These are phyloP conservation scores for Mohoua ochrocephala DNA, from an alignment of 2,113 vertebrate genomes.

Conservation along the genomic window DNA sequence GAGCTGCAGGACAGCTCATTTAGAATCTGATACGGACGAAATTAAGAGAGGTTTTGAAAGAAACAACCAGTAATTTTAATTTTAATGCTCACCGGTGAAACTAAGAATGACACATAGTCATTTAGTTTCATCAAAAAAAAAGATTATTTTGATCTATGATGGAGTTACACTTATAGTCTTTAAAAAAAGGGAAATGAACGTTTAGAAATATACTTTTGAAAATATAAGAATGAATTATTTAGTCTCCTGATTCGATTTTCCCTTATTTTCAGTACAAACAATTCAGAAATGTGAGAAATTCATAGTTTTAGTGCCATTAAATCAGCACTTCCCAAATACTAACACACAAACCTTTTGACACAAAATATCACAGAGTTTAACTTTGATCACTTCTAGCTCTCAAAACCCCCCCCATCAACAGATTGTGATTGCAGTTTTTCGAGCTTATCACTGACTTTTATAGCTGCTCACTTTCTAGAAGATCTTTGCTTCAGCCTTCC, in stretches of 20 bases:
- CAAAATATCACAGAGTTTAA: neutral
- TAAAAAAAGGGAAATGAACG: neutral
- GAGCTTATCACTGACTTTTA: neutral
- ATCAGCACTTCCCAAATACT: neutral
- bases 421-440: neutral
- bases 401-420: neutral
- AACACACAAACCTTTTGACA: neutral
- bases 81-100: neutral
- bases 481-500: neutral
- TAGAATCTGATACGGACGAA: neutral
- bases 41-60: neutral
- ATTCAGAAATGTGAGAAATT: neutral
- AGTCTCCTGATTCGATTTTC: rapidly evolving
- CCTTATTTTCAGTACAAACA: neutral
- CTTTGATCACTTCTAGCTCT: neutral
- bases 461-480: neutral
- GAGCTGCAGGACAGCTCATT: neutral
- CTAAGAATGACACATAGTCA: neutral
- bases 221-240: neutral
- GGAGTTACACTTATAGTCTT: neutral
- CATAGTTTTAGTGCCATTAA: neutral
- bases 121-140: neutral
- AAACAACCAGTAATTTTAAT: neutral
- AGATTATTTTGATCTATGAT: neutral
- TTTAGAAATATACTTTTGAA: neutral